These are phyloP conservation scores for Hassar affinis DNA, from an alignment of 2,113 vertebrate genomes.

Conservation along the genomic window DNA sequence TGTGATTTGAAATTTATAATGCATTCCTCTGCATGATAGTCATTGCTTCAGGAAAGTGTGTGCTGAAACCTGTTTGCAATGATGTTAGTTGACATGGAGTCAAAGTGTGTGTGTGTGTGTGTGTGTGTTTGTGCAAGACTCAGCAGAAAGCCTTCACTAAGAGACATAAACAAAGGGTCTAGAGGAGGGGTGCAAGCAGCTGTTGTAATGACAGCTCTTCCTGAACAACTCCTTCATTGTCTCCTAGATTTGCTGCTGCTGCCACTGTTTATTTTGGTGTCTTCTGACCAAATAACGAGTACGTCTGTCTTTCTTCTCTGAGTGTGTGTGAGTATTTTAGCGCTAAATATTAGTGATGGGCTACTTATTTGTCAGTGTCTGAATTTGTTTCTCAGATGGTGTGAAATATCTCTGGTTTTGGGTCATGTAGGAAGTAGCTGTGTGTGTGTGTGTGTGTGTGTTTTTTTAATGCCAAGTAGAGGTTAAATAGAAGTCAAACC, in stretches of 20 bases:
- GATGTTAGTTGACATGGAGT: not conserved
- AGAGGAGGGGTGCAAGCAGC: slow-evolving; percentile 48
- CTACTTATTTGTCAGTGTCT: slow-evolving; percentile 8
- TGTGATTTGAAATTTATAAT: not conserved
- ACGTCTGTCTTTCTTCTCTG: not conserved
- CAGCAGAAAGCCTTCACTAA: slow-evolving; percentile 62
- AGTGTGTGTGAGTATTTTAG: slow-evolving; percentile 10
- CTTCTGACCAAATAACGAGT: slow-evolving; percentile 47
- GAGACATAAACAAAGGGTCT: slow-evolving; percentile 53
- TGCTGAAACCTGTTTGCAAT: slow-evolving; percentile 5
- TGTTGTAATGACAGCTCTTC: slow-evolving; percentile 54
- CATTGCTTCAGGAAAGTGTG: not conserved
- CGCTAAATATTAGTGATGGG: not conserved
- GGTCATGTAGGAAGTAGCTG: slow-evolving; percentile 8
- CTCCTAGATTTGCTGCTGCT: slow-evolving; percentile 46
- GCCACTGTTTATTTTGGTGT: slow-evolving; percentile 57
- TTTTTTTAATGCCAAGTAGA: not conserved
- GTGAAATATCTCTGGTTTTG: not conserved
- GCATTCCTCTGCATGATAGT: not conserved
- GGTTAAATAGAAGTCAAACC: not conserved
- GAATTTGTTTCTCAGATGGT: slow-evolving; percentile 33
- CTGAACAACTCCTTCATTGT: slow-evolving; percentile 60
- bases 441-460: not conserved
- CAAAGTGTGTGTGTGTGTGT: not conserved
- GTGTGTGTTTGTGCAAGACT: slow-evolving; percentile 13